These are phyloP conservation scores for Triplophysa bombifrons DNA, from an alignment of 2,797 vertebrate species.

Conservation along the genomic window DNA sequence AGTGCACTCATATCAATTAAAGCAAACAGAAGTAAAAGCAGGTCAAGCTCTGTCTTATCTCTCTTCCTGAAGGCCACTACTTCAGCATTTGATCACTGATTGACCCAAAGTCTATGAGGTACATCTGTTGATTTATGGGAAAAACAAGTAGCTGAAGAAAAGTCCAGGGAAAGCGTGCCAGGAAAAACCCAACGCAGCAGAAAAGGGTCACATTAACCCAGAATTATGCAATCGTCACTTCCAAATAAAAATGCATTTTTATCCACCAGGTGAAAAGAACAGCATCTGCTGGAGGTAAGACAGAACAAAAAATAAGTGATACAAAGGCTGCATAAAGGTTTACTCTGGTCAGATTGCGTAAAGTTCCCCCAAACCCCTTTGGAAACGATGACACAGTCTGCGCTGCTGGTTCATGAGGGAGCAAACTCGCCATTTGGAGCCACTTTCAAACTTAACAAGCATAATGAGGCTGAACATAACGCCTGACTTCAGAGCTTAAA, in stretches of 20 bases:
- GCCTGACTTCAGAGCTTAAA: slow-evolving; percentile 39
- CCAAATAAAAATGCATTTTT: neutral
- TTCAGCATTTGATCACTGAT: neutral
- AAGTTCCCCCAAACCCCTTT: slow-evolving; percentile 27
- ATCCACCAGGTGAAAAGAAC: neutral
- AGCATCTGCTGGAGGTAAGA: neutral
- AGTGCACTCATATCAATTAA: slow-evolving; percentile 49
- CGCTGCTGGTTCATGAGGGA: slow-evolving; percentile 24
- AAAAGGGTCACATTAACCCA: neutral
- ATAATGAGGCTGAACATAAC: slow-evolving; percentile 43
- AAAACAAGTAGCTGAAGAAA: slow-evolving; percentile 34
- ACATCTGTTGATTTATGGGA: neutral
- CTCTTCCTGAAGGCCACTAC: slow-evolving; percentile 50
- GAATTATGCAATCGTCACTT: neutral
- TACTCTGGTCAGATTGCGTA: slow-evolving; percentile 9
- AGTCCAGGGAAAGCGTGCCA: neutral
- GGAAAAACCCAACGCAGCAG: neutral
- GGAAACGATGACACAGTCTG: neutral
- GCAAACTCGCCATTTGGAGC: slow-evolving; percentile 45
- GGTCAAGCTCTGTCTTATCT: slow-evolving; percentile 58
- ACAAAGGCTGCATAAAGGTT: neutral
- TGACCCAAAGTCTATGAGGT: slow-evolving; percentile 28
- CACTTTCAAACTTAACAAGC: slow-evolving; percentile 49
- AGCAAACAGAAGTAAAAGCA: slow-evolving; percentile 56
- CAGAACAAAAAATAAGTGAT: neutral